Evolutionary conservation across 2,888 invertebrate species (phyloP), one percentile per base, ranked within the genome.

Genomic region (Mythimna loreyi): DNA sequence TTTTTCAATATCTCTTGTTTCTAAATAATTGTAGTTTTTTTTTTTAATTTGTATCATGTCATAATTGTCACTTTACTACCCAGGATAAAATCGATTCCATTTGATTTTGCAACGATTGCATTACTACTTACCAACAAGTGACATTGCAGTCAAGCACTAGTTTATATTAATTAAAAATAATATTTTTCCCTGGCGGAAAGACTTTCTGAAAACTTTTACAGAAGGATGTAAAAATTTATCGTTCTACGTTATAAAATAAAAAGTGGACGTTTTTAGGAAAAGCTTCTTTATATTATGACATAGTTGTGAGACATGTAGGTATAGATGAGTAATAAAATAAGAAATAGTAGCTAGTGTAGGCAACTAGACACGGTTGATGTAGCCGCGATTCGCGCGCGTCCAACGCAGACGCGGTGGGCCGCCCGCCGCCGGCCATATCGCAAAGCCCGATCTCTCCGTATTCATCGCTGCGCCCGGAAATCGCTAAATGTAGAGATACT

Each of bases 361-460:
- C 72, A 69, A 33, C 47, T 61, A 62, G 64, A 59, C 47, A 80
- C 77, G 82, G 85, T 85, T 84, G 87, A 90, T 89, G 85, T 81
- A 84, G 81, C 83, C 80, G 81, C 86, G 89, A 89, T 89, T 89
- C 87, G 63, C 68, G 67, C 65, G 81, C 78, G 79, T 81, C 82
- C 80, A 85, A 82, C 81, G 81, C 80, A 78, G 80, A 75, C 80
- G 78, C 81, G 70, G 80, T 81, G 78, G 81, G 83, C 82, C 78
- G 76, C 61, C 78, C 80, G 88, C 86, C 87, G 87, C 80, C 84
- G 84, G 86, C 82, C 86, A 86, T 95, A 95, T 95, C 95, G 88
- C 86, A 78, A 87, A 85, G 86, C 86, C 92, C 94, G 91, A 95
- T 95, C 95, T 94, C 89, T 82, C 90, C 88, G 92, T 90, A 94